Conservation (phyloP, 2,113 vertebrate species). For the Perognathus longimembris region DNA sequence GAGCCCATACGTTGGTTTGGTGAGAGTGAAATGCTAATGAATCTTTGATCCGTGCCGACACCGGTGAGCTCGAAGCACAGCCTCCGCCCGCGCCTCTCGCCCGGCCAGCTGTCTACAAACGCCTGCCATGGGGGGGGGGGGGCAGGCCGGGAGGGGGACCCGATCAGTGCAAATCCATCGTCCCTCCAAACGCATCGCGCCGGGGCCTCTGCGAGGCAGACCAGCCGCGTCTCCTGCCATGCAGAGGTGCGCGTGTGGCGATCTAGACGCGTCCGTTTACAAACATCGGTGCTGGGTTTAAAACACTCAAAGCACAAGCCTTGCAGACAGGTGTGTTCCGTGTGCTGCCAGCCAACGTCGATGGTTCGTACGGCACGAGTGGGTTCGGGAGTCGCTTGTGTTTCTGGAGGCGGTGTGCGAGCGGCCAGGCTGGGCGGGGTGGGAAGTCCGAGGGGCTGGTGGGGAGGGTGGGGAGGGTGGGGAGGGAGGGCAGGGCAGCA, state of each 20-base stretch:
- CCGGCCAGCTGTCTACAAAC: conserved; percentile 79
- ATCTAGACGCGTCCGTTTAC: background rate
- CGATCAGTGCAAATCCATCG: conserved; percentile 73
- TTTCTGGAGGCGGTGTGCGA: background rate
- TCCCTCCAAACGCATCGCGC: conserved; percentile 57
- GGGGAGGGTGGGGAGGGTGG: background rate
- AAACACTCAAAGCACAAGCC: no score
- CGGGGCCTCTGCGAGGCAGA: background rate
- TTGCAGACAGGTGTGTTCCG: no score
- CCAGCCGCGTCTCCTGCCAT: background rate
- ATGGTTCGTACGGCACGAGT: background rate
- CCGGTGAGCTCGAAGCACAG: conserved; percentile 54
- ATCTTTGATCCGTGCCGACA: conserved; percentile 79
- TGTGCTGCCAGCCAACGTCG: conserved; percentile 1
- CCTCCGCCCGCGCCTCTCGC: conserved; percentile 70
- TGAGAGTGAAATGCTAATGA: conserved; percentile 76
- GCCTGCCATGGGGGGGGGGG: conserved; percentile 77
- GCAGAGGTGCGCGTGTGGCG: background rate
- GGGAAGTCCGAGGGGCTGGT: background rate
- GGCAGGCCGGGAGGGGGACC: conserved; percentile 44
- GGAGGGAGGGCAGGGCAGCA: background rate
- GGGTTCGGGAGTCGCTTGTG: no score
- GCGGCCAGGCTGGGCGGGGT: background rate
- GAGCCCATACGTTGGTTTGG: conserved; percentile 76
- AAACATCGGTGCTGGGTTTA: background rate